Evolutionary conservation across 2,113 vertebrate species (phyloP).

Genomic region (Hiodon alosoides): DNA sequence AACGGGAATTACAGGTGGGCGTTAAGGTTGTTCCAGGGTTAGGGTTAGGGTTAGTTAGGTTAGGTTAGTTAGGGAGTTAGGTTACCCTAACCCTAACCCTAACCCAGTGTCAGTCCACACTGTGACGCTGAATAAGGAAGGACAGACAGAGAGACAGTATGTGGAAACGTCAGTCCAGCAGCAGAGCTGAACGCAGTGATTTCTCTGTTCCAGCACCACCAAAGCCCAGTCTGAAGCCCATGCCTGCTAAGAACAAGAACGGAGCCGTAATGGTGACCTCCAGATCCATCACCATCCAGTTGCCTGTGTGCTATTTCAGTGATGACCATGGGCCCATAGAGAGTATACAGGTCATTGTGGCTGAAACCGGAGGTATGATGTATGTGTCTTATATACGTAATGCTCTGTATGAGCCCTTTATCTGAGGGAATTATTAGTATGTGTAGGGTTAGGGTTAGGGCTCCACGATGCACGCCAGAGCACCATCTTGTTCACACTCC

Average conservation of each 20-base stretch:
- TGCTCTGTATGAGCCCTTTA: background rate
- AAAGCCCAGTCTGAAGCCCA: conserved; percentile 74
- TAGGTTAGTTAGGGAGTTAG: too few species aligned
- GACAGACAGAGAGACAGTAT: background rate
- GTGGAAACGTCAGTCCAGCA: background rate
- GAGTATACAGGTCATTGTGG: conserved; percentile 88
- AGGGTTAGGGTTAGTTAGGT: too few species aligned
- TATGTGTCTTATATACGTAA: background rate
- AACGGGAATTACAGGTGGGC: conserved; percentile 86
- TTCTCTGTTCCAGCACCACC: conserved; percentile 67
- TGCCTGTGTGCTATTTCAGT: conserved; percentile 89
- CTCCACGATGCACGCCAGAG: too few species aligned
- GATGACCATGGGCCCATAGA: conserved; percentile 87
- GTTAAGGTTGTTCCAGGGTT: background rate
- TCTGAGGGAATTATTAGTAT: background rate
- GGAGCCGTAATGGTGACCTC: conserved; percentile 76
- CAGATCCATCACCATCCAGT: conserved; percentile 81
- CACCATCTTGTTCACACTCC: background rate
- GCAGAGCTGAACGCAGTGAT: background rate
- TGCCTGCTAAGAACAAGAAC: conserved; percentile 65
- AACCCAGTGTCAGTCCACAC: too few species aligned
- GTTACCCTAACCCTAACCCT: too few species aligned
- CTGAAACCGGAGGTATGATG: conserved; percentile 81
- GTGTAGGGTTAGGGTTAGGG: background rate
- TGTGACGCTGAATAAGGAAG: background rate